These are phyloP conservation scores for Heteromyza rotundicornis DNA, from an alignment of 2,888 invertebrate genomes.

Conservation along the genomic window DNA sequence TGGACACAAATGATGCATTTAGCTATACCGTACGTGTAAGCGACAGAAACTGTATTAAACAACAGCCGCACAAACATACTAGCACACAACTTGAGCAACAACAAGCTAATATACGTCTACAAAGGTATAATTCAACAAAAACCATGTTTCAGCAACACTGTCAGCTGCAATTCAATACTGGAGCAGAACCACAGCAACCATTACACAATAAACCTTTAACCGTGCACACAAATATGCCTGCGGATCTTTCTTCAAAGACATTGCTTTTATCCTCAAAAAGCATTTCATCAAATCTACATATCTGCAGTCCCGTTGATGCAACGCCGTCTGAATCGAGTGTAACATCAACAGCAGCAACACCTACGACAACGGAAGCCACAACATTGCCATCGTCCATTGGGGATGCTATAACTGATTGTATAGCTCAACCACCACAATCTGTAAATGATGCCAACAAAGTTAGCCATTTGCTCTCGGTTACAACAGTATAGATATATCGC, in stretches of 20 bases:
- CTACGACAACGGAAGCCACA: neutral
- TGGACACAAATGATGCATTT: neutral
- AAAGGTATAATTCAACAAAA: neutral
- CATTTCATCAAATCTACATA: neutral
- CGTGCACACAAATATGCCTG: neutral
- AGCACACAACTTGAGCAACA: slow-evolving; percentile 21
- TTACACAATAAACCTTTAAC: neutral
- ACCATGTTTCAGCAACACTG: slow-evolving; percentile 17
- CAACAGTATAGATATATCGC: neutral
- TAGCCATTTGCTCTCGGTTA: neutral
- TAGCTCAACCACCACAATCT: neutral
- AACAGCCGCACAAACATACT: slow-evolving; percentile 14
- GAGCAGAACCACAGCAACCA: neutral
- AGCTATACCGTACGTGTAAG: slow-evolving; percentile 15
- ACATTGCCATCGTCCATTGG: neutral
- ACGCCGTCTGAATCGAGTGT: neutral
- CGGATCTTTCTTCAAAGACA: neutral
- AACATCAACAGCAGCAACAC: neutral
- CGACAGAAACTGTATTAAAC: slow-evolving; percentile 12
- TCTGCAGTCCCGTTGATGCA: neutral
- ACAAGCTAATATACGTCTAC: neutral
- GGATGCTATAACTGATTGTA: neutral
- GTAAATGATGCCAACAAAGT: neutral
- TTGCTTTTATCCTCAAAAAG: neutral
- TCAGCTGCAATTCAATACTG: slow-evolving; percentile 30